Base-by-base conservation (phyloP, 2,888 invertebrate genomes). In the Eristalis arbustorum region DNA sequence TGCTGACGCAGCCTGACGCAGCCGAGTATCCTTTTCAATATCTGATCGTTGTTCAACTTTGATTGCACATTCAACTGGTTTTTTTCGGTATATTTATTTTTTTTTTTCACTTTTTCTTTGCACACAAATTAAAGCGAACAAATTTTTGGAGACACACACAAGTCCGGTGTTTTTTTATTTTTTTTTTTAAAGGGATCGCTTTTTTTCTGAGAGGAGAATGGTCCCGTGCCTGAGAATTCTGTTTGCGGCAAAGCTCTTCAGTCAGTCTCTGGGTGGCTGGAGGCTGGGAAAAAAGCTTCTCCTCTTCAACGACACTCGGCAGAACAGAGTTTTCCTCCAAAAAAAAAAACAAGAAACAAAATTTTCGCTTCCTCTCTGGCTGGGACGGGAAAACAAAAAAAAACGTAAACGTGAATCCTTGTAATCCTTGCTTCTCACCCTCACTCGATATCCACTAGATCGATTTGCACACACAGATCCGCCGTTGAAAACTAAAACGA, bases 11-110 rank as follows among this genome's bases (percentile, higher is more conserved):
- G 49, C 5, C 49, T 3, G 42, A 42, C 25, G 57, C 37, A 2
- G 34, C 3, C 31, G 14, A 25, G 8, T 69, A 31, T 64, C 31
- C 23, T 61, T 57, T 18, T 40, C 37, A 37, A 37, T 37, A 13
- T 64, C 34, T 2, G 23, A 49, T 34, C n/a, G 28, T 13, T 62
- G 59, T 67, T 61, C 56, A 28, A 31, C 71, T 67, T 56, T 80
- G 74, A 80, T 73, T 81, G 74, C 71, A 71, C 75, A 75, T 81
- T 81, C 81, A 81, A 81, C 81, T 81, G 69, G 75, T 81, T 75
- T 75, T 71, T 71, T 28, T 66, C 6, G 18, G n/a, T n/a, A n/a
- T 25, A 25, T 25, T 25, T 37, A 14, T 67, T 71, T 23, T 59
- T 37, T 61, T 37, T 23, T 31, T 31, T 3, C 6, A 31, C 6